Evolutionary conservation across 2,113 vertebrate genomes (phyloP).

Genomic region (Upupa epops): DNA sequence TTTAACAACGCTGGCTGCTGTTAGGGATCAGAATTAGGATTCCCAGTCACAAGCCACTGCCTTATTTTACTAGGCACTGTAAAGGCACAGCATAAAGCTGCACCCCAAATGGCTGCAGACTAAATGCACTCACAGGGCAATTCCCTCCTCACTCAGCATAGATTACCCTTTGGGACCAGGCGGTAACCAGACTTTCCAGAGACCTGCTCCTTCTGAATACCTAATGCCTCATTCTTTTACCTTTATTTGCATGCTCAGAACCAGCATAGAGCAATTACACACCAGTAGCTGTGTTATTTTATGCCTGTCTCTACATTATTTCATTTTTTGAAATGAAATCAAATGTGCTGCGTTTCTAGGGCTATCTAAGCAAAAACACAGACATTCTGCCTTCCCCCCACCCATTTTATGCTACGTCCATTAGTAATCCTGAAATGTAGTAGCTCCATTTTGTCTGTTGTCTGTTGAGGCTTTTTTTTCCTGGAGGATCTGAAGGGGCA

Average conservation of each 20-base stretch:
- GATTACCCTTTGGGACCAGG: background rate
- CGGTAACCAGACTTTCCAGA: background rate
- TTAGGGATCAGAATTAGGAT: constrained; percentile 10
- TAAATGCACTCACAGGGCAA: background rate
- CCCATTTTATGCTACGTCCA: background rate
- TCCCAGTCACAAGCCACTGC: background rate
- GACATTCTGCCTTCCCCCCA: background rate
- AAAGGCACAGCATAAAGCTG: background rate
- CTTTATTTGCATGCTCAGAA: background rate
- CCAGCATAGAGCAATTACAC: background rate
- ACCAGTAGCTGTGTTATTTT: background rate
- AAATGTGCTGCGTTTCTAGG: background rate
- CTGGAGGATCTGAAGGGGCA: background rate
- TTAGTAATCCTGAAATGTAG: background rate
- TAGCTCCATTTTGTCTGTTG: background rate
- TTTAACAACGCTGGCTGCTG: constrained; percentile 12
- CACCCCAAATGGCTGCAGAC: background rate
- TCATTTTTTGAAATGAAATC: background rate
- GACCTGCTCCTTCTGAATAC: background rate
- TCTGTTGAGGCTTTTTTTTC: background rate
- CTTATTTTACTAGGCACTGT: constrained; percentile 3
- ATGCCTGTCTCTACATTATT: background rate
- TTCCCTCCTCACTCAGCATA: background rate
- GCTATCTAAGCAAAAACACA: background rate
- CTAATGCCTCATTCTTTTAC: background rate